Evolutionary conservation across 2,113 vertebrate genomes (phyloP).

Genomic region (Poeciliopsis turrubarensis): DNA sequence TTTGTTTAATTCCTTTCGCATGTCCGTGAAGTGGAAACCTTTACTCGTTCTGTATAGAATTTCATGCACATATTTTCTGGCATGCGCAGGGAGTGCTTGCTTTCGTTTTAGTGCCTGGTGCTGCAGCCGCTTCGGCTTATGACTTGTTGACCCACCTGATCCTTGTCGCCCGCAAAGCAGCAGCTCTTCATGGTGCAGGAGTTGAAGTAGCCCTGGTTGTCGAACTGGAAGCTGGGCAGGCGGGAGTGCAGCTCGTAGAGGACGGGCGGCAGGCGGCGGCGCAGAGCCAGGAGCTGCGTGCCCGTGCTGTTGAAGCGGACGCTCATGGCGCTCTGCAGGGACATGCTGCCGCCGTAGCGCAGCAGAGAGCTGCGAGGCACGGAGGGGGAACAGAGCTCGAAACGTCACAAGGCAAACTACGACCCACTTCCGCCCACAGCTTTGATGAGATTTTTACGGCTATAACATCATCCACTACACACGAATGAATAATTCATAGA

Average conservation of each 20-base stretch:
- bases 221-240: slow-evolving; percentile 97
- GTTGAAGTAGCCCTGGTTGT: slow-evolving; percentile 99
- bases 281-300: slow-evolving; percentile 92
- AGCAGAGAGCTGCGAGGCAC: slow-evolving; percentile 86
- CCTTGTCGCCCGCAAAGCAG: slow-evolving; percentile 96
- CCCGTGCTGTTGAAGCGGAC: slow-evolving; percentile 97
- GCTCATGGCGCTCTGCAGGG: slow-evolving; percentile 97
- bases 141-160: slow-evolving; percentile 84
- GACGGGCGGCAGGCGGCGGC: slow-evolving; percentile 93
- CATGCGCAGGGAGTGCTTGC: background rate
- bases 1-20: background rate
- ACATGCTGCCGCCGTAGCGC: slow-evolving; percentile 94
- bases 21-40: background rate
- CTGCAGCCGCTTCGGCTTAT: too few relatives aligned
- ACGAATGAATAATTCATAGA: background rate
- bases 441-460: background rate
- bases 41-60: too few relatives aligned
- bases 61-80: background rate
- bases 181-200: slow-evolving; percentile 99
- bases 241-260: slow-evolving; percentile 97
- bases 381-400: background rate
- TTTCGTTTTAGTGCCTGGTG: background rate
- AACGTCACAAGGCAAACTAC: background rate
- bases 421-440: background rate
- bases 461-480: background rate